Conservation (phyloP, 2,113 vertebrate genomes). For the Peromyscus leucopus region DNA sequence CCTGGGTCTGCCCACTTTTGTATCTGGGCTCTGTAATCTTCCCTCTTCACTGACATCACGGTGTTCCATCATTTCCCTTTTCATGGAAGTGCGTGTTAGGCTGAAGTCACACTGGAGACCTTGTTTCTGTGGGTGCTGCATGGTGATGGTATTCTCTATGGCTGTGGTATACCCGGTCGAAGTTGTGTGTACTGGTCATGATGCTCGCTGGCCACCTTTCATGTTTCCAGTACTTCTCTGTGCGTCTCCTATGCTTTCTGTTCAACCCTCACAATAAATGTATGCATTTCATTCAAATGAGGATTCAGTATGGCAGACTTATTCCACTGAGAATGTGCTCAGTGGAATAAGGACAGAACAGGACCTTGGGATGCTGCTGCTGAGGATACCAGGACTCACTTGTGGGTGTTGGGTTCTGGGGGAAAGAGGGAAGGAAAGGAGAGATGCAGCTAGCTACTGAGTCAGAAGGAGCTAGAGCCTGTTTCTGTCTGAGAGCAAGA, state of each 20-base stretch:
- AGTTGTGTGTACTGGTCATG: background rate
- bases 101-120: background rate
- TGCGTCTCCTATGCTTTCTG: background rate
- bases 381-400: background rate
- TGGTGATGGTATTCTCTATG: background rate
- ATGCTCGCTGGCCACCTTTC: background rate
- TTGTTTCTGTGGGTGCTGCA: background rate
- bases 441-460: background rate
- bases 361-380: background rate
- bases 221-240: background rate
- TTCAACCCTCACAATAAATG: background rate
- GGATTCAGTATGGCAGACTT: background rate
- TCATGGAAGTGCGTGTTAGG: background rate
- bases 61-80: background rate
- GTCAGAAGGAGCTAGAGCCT: background rate
- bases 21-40: background rate
- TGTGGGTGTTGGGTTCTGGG: background rate
- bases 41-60: background rate
- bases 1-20: background rate
- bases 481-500: background rate
- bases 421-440: background rate
- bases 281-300: background rate
- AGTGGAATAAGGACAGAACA: background rate
- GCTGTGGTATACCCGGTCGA: background rate
- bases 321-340: background rate